Conservation (phyloP, 1,140 invertebrate species). For the Oedothorax gibbosus region DNA sequence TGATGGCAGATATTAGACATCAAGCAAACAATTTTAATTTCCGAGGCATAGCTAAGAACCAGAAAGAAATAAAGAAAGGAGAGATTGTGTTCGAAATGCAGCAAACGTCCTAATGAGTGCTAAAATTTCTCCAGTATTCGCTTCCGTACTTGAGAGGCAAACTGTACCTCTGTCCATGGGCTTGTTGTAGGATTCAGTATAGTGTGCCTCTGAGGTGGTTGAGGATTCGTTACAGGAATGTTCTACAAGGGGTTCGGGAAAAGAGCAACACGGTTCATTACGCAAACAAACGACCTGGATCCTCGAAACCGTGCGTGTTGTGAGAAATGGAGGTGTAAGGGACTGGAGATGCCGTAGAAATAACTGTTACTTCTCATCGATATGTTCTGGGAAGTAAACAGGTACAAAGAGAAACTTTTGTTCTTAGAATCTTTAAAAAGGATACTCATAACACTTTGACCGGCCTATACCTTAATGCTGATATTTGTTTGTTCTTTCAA, state of each 20-base stretch:
- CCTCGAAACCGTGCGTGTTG: conserved; percentile 51
- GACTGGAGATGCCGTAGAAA: not conserved
- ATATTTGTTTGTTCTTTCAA: no score
- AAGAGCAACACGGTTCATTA: conserved; percentile 48
- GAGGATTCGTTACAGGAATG: no score
- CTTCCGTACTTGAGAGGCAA: not conserved
- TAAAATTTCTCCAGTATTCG: conserved; percentile 42
- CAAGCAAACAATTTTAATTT: no score
- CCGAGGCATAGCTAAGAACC: not conserved
- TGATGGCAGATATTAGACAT: no score
- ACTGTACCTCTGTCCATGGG: not conserved
- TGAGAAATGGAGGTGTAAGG: conserved; percentile 37
- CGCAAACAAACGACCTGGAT: conserved; percentile 54
- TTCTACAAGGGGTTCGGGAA: not conserved
- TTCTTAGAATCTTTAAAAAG: no score
- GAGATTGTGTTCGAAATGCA: not conserved
- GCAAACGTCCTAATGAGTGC: conserved; percentile 45
- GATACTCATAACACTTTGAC: no score
- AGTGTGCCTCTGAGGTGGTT: no score
- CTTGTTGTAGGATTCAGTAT: no score
- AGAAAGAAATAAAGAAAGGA: not conserved
- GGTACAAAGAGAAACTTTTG: no score
- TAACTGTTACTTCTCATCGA: not conserved
- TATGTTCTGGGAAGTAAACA: no score
- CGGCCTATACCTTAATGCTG: no score